These are phyloP conservation scores for Muschampia plurimacula DNA, from an alignment of 2,888 invertebrate genomes.

Conservation along the genomic window DNA sequence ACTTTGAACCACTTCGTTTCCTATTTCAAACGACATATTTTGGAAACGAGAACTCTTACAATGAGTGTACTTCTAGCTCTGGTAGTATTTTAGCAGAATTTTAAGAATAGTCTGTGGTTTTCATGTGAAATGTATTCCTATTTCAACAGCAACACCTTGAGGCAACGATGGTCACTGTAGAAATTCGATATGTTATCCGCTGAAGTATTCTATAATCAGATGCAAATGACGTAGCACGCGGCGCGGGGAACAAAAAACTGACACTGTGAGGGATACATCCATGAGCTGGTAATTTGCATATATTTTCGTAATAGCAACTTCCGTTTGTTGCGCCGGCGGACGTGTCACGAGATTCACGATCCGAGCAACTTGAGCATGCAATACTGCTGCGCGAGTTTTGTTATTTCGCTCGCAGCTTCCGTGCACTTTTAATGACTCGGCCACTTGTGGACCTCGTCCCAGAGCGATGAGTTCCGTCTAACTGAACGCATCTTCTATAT, in stretches of 20 bases:
- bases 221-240: constrained; percentile 74
- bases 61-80: background rate
- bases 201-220: constrained; percentile 77
- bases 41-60: background rate
- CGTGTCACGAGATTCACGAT: constrained; percentile 61
- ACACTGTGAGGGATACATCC: constrained; percentile 67
- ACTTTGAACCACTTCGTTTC: constrained; percentile 17
- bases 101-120: constrained; percentile 28
- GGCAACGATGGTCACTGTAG: constrained; percentile 68
- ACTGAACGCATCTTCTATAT: constrained; percentile 55
- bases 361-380: constrained; percentile 32
- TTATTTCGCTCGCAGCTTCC: constrained; percentile 13
- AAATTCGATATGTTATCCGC: constrained; percentile 77
- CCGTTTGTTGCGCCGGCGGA: constrained; percentile 68
- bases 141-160: constrained; percentile 62
- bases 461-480: constrained; percentile 22
- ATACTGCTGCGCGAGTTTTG: constrained; percentile 46
- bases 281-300: constrained; percentile 76
- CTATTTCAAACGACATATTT: background rate
- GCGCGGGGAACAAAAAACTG: constrained; percentile 67
- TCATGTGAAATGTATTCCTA: constrained; percentile 75
- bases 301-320: constrained; percentile 80
- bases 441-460: constrained; percentile 15
- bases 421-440: constrained; percentile 11
- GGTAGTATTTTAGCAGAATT: background rate